phyloP scores from a whole-genome alignment of 2,888 invertebrate species.

The Choreutis nemorana region DNA sequence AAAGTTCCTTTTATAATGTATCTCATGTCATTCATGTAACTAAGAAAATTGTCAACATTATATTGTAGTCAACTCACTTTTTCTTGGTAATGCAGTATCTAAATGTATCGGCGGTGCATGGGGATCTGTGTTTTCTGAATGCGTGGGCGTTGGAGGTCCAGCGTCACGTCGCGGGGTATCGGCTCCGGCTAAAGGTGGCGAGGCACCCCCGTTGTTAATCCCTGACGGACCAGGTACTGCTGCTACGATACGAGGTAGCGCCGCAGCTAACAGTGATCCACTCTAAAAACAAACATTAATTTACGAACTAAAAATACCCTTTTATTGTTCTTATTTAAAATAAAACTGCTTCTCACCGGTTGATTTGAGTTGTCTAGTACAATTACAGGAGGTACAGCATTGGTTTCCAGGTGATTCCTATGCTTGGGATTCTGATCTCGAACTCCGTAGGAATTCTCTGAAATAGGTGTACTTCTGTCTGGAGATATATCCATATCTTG shows the following conservation, averaged over 20 bases:
- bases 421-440: slow-evolving; percentile 42
- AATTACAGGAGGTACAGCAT: slow-evolving; percentile 44
- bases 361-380: slow-evolving; percentile 57
- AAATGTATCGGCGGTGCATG: slow-evolving; percentile 57
- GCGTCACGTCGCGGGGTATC: slow-evolving; percentile 48
- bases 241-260: slow-evolving; percentile 69
- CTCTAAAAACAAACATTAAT: slow-evolving; percentile 30
- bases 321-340: neutral
- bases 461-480: slow-evolving; percentile 86
- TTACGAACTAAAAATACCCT: neutral
- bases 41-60: too few relatives aligned
- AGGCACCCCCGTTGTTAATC: slow-evolving; percentile 21
- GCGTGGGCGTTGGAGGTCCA: slow-evolving; percentile 58
- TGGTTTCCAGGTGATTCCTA: slow-evolving; percentile 26
- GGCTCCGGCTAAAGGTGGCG: slow-evolving; percentile 24
- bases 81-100: slow-evolving; percentile 64
- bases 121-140: slow-evolving; percentile 53
- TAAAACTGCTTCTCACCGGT: too few relatives aligned
- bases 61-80: slow-evolving; percentile 37
- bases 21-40: too few relatives aligned
- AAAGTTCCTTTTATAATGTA: too few relatives aligned
- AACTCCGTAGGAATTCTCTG: slow-evolving; percentile 74
- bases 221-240: slow-evolving; percentile 16
- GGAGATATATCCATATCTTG: slow-evolving; percentile 97
- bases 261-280: slow-evolving; percentile 72